Evolutionary conservation across 2,113 vertebrate genomes (phyloP).

Genomic region (Orycteropus afer): DNA sequence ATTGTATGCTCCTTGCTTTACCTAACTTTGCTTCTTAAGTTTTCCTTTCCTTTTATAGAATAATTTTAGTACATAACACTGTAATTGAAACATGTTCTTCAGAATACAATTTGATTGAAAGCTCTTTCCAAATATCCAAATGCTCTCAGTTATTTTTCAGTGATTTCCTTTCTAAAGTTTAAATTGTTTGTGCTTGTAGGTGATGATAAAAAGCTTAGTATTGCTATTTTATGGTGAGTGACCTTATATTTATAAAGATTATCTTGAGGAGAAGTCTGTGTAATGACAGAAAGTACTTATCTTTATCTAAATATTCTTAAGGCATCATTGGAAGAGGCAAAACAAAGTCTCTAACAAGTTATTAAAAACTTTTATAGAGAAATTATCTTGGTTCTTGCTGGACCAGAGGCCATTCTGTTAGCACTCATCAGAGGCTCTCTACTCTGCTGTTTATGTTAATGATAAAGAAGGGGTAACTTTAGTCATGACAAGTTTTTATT

Average conservation of each 20-base stretch:
- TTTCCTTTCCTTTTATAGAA: not conserved
- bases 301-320: not conserved
- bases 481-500: not conserved
- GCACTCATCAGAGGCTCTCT: no score
- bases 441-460: not conserved
- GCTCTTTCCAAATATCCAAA: not conserved
- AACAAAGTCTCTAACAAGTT: not conserved
- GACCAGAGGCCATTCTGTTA: not conserved
- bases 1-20: not conserved
- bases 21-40: not conserved
- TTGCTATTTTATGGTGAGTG: not conserved
- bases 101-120: not conserved
- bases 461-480: not conserved
- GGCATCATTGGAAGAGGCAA: not conserved
- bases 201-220: not conserved
- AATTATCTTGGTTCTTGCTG: not conserved
- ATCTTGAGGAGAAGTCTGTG: not conserved
- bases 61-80: not conserved
- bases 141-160: not conserved
- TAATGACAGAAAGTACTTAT: not conserved
- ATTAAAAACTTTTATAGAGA: not conserved
- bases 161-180: constrained; percentile 16
- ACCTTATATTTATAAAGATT: not conserved
- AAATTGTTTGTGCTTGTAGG: not conserved
- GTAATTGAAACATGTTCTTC: not conserved